Percentiles rank a stretch among this genome's conserved stretches.
Conservation (phyloP, 2,797 vertebrate genomes). For the Tolypeutes matacus region DNA sequence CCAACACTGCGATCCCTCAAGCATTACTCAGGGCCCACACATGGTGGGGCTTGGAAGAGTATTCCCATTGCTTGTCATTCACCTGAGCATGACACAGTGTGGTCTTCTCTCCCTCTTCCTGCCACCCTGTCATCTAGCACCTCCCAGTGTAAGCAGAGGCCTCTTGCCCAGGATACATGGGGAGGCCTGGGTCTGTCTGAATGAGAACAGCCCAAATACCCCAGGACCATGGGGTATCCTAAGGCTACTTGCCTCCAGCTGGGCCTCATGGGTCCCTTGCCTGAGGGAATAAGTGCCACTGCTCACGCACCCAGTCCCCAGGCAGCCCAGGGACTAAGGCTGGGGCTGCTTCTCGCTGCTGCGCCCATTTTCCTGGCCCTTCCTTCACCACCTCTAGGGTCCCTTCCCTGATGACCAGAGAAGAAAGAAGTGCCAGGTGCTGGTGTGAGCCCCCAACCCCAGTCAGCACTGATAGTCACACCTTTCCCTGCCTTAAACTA, state of each 20-base stretch:
- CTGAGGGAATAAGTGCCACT: not conserved
- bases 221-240: not conserved
- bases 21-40: not conserved
- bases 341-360: not conserved
- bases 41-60: not conserved
- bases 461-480: not conserved
- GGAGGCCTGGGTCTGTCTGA: not conserved
- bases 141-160: not conserved
- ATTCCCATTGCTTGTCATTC: no score
- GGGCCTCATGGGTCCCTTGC: not conserved
- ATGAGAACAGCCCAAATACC: not conserved
- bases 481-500: not conserved
- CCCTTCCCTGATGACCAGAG: not conserved
- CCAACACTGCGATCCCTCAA: constrained; percentile 72
- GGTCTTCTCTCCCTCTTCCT: not conserved
- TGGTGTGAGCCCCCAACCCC: not conserved
- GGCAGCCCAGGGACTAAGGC: not conserved
- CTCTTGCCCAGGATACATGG: not conserved
- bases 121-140: not conserved
- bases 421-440: constrained; percentile 62
- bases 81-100: not conserved
- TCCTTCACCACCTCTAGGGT: constrained; percentile 6
- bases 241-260: not conserved
- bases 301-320: not conserved
- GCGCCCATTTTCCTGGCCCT: not conserved